These are phyloP conservation scores for Mythimna pallens DNA, from an alignment of 2,888 invertebrate genomes.

Conservation along the genomic window DNA sequence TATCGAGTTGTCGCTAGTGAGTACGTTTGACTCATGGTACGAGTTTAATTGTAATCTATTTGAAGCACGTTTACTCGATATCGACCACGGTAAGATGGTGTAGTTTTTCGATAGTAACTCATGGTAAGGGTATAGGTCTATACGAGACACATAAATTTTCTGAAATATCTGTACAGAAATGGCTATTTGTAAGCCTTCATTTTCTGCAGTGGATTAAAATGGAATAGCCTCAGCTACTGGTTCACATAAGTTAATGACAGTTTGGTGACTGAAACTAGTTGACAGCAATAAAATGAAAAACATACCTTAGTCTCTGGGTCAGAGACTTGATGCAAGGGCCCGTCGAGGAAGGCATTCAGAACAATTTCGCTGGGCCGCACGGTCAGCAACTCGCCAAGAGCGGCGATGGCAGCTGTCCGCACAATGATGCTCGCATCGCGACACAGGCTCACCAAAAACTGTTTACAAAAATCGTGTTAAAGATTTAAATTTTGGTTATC, in stretches of 20 bases:
- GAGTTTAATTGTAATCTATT: no score
- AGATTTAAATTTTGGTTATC: neutral
- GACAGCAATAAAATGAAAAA: neutral
- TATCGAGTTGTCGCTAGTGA: no score
- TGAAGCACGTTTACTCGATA: no score
- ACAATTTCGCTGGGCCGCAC: slow-evolving; percentile 68
- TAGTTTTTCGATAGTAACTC: no score
- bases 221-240: neutral
- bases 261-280: neutral
- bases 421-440: slow-evolving; percentile 86
- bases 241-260: neutral
- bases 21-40: no score
- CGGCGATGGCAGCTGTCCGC: slow-evolving; percentile 81
- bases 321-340: slow-evolving; percentile 84
- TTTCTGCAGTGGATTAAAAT: neutral
- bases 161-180: no score
- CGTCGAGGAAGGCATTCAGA: slow-evolving; percentile 83
- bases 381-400: slow-evolving; percentile 77
- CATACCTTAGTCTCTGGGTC: slow-evolving; percentile 86
- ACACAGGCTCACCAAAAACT: slow-evolving; percentile 83
- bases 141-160: no score
- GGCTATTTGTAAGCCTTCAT: no score
- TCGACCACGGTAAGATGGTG: no score
- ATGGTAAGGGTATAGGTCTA: no score
- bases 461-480: slow-evolving; percentile 15